These are phyloP conservation scores for Siniperca scherzeri DNA, from an alignment of 2,797 vertebrate species.

Conservation along the genomic window DNA sequence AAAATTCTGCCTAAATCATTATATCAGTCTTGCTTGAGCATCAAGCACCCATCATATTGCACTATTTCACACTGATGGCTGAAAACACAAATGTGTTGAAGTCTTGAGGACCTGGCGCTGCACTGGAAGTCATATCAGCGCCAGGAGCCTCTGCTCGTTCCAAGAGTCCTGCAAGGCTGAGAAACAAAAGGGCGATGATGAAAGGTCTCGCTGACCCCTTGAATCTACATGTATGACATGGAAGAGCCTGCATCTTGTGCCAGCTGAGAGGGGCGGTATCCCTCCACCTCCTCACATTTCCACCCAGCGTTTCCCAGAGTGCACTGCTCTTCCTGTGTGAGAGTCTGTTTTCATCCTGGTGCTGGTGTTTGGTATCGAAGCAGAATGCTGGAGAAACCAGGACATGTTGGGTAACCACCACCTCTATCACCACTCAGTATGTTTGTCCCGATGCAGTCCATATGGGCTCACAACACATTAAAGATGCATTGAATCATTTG, in stretches of 20 bases:
- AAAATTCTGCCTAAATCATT: slow-evolving; percentile 78
- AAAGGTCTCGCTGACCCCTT: slow-evolving; percentile 61
- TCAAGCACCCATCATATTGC: slow-evolving; percentile 87
- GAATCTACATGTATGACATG: slow-evolving; percentile 69
- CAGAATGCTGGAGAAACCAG: slow-evolving; percentile 69
- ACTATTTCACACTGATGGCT: slow-evolving; percentile 83
- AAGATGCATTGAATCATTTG: slow-evolving; percentile 52
- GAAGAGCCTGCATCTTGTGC: slow-evolving; percentile 82
- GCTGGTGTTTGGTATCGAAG: slow-evolving; percentile 74
- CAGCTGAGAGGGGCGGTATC: slow-evolving; percentile 42
- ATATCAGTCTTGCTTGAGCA: slow-evolving; percentile 85
- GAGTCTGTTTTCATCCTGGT: slow-evolving; percentile 79
- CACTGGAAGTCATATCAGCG: slow-evolving; percentile 71
- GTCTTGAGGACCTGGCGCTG: slow-evolving; percentile 77
- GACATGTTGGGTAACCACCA: slow-evolving; percentile 36
- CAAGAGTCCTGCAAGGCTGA: slow-evolving; percentile 83
- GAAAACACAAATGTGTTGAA: slow-evolving; percentile 85
- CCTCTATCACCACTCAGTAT: slow-evolving; percentile 73
- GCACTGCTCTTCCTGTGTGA: slow-evolving; percentile 80
- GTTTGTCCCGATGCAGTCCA: slow-evolving; percentile 82
- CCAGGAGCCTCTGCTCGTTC: slow-evolving; percentile 75
- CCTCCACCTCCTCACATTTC: slow-evolving; percentile 28
- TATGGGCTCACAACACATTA: slow-evolving; percentile 69
- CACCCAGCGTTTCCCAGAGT: slow-evolving; percentile 76
- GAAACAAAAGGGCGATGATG: slow-evolving; percentile 80